Evolutionary conservation across 1,140 invertebrate species (phyloP).

Genomic region (Coelopa frigida): DNA sequence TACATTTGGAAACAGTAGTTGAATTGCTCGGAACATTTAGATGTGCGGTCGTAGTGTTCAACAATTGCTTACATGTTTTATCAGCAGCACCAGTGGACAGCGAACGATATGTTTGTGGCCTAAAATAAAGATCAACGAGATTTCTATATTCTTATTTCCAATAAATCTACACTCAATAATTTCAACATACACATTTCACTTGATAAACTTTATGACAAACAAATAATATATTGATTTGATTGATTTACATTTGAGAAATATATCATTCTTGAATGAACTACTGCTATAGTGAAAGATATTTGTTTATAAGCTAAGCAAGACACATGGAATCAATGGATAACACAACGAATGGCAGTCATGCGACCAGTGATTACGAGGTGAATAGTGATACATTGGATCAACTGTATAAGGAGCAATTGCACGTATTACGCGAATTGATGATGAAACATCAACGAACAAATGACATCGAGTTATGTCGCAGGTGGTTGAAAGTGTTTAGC

Average conservation of each 20-base stretch:
- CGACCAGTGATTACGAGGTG: constrained; percentile 3
- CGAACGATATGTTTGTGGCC: constrained; percentile 39
- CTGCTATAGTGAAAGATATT: background rate
- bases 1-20: background rate
- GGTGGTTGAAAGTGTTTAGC: constrained; percentile 22
- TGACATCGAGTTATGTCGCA: constrained; percentile 20
- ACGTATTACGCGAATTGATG: constrained; percentile 8
- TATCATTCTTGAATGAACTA: too few species aligned
- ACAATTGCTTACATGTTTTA: constrained; percentile 13
- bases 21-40: background rate
- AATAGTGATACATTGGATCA: constrained; percentile 9
- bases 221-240: background rate
- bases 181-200: too few species aligned
- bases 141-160: too few species aligned
- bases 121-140: constrained; percentile 5
- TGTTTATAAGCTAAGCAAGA: background rate
- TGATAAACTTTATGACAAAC: background rate
- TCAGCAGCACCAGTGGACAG: constrained; percentile 39
- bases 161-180: too few species aligned
- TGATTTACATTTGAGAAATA: too few species aligned
- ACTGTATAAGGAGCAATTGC: constrained; percentile 13
- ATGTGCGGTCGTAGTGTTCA: too few species aligned
- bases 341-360: constrained; percentile 3
- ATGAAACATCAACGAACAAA: constrained; percentile 3
- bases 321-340: background rate